A percentile compares a stretch with the other conserved stretches of the same genome.
Evolutionary conservation across 2,888 invertebrate genomes (phyloP).

Genomic region (Salticus scenicus): DNA sequence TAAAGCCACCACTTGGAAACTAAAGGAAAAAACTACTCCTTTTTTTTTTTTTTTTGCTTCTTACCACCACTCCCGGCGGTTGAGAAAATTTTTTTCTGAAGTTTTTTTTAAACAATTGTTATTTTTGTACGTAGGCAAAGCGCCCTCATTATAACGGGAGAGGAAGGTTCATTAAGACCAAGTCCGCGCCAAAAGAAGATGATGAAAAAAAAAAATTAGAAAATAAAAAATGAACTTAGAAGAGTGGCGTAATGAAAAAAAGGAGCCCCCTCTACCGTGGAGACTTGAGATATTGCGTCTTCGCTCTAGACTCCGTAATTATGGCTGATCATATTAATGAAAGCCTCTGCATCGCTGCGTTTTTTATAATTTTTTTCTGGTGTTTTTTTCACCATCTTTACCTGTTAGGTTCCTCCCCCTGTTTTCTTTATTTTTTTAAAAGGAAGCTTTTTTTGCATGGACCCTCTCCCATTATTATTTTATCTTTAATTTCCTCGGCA

Average conservation of each 20-base stretch:
- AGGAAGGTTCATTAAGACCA: slow-evolving; percentile 67
- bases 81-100: slow-evolving; percentile 43
- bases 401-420: slow-evolving; percentile 51
- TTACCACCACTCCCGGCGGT: slow-evolving; percentile 56
- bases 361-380: slow-evolving; percentile 38
- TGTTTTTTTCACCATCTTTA: slow-evolving; percentile 52
- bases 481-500: slow-evolving; percentile 67
- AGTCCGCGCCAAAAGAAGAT: slow-evolving; percentile 47
- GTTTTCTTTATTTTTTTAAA: slow-evolving; percentile 34
- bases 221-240: slow-evolving; percentile 11
- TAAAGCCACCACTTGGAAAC: slow-evolving; percentile 66
- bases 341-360: slow-evolving; percentile 61
- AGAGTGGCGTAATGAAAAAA: slow-evolving; percentile 61
- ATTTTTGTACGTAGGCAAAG: slow-evolving; percentile 68
- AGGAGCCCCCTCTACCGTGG: slow-evolving; percentile 47
- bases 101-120: slow-evolving; percentile 64
- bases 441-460: slow-evolving; percentile 26
- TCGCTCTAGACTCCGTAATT: slow-evolving; percentile 65
- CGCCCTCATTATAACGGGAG: slow-evolving; percentile 66
- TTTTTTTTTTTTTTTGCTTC: slow-evolving; percentile 40
- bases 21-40: slow-evolving; percentile 35
- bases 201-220: slow-evolving; percentile 59
- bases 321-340: slow-evolving; percentile 71
- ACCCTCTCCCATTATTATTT: slow-evolving; percentile 65
- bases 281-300: slow-evolving; percentile 61